A percentile compares a stretch with the other conserved stretches of the same genome.
Conservation (phyloP, 2,888 invertebrate genomes). For the Folsomia manolachei region DNA sequence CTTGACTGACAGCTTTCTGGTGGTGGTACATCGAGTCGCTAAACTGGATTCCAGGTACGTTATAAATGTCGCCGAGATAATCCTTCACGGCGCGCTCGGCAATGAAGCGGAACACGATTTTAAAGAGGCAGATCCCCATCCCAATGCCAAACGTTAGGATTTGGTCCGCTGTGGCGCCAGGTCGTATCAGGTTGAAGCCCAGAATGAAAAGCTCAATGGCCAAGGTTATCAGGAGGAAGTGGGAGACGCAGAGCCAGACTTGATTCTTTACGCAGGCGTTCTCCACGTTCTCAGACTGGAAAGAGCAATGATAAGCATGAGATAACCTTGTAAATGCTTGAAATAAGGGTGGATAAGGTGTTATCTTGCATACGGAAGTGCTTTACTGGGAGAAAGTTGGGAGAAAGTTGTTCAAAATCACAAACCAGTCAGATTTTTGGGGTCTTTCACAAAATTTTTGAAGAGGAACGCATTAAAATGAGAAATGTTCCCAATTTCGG, state of each 20-base stretch:
- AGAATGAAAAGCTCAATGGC: slow-evolving; percentile 41
- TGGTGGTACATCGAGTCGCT: slow-evolving; percentile 38
- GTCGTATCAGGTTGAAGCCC: slow-evolving; percentile 40
- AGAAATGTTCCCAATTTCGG: too few relatives aligned
- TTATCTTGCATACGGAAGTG: too few relatives aligned
- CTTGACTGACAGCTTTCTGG: too few relatives aligned
- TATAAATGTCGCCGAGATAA: slow-evolving; percentile 27
- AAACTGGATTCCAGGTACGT: slow-evolving; percentile 32
- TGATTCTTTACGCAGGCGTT: slow-evolving; percentile 41
- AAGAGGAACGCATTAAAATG: too few relatives aligned
- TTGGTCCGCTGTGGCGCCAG: slow-evolving; percentile 35
- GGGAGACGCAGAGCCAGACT: slow-evolving; percentile 35
- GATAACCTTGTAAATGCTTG: not conserved
- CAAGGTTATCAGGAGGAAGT: slow-evolving; percentile 34
- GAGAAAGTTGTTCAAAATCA: too few relatives aligned
- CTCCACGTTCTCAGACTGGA: slow-evolving; percentile 37
- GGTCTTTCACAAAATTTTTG: too few relatives aligned
- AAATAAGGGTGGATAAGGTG: too few relatives aligned
- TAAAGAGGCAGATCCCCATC: slow-evolving; percentile 32
- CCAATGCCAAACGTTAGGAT: slow-evolving; percentile 31
- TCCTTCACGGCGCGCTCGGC: slow-evolving; percentile 38
- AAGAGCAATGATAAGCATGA: not conserved
- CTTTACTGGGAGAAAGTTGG: too few relatives aligned
- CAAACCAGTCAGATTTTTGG: too few relatives aligned
- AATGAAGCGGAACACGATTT: slow-evolving; percentile 35